Evolutionary conservation across 2,888 invertebrate genomes (phyloP).

Genomic region (Eristalinus aeneus): DNA sequence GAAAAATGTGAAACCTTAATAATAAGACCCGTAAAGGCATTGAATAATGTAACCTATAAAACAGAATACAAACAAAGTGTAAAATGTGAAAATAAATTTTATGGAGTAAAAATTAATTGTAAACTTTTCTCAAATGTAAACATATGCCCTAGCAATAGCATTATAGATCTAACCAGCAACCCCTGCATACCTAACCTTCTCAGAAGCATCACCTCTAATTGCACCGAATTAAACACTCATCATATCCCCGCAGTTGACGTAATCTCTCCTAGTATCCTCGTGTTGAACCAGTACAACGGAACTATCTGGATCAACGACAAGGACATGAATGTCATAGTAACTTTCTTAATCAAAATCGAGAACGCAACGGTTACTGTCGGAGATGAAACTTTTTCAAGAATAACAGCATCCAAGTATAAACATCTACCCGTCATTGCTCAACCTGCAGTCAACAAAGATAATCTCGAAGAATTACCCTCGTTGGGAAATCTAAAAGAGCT

Average conservation of each 20-base stretch:
- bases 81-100: neutral
- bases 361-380: neutral
- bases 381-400: neutral
- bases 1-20: neutral
- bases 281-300: constrained; percentile 1
- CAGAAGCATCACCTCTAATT: constrained; percentile 3
- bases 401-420: neutral
- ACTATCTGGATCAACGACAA: neutral
- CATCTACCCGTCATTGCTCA: neutral
- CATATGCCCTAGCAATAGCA: no score
- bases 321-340: neutral
- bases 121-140: neutral
- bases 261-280: neutral
- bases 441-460: neutral
- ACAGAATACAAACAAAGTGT: neutral
- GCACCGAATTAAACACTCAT: neutral
- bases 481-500: neutral
- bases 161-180: neutral
- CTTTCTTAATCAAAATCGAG: constrained; percentile 2
- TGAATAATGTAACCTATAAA: neutral
- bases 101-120: constrained; percentile 6
- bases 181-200: neutral
- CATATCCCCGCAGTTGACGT: constrained; percentile 1
- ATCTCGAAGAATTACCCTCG: neutral
- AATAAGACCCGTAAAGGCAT: neutral